These are phyloP conservation scores for Xanthia togata DNA, from an alignment of 2,888 invertebrate genomes.

Conservation along the genomic window DNA sequence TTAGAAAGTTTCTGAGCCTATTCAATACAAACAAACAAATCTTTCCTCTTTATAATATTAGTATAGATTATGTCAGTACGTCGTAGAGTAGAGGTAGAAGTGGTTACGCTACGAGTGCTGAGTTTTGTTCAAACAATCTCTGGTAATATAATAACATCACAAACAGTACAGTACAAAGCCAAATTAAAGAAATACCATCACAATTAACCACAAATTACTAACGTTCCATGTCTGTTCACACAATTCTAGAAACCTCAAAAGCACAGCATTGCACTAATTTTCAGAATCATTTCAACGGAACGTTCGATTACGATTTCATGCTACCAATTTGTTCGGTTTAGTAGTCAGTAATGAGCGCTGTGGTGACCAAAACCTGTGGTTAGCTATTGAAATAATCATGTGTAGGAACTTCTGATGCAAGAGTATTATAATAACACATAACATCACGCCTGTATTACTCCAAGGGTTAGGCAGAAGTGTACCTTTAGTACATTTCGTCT, in stretches of 20 bases:
- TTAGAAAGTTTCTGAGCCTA: too few species aligned
- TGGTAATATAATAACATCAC: neutral
- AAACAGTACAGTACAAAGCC: neutral
- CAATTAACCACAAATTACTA: neutral
- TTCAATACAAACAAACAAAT: too few species aligned
- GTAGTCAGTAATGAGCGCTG: conserved; percentile 24
- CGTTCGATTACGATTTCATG: conserved; percentile 17
- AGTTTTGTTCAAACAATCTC: neutral
- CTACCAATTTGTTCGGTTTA: conserved; percentile 11
- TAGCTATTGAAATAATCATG: conserved; percentile 15
- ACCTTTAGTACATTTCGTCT: neutral
- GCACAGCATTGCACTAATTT: conserved; percentile 22
- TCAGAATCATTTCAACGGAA: conserved; percentile 20
- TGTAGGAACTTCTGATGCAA: neutral
- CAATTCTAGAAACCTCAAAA: conserved; percentile 1
- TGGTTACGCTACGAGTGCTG: neutral
- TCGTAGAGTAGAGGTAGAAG: neutral
- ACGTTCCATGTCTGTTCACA: neutral
- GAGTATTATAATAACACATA: neutral
- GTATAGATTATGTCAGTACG: too few species aligned
- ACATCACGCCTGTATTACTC: neutral
- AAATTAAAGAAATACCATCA: neutral
- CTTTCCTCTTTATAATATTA: too few species aligned
- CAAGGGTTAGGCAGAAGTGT: neutral
- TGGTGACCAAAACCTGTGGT: conserved; percentile 8